Evolutionary conservation across 2,113 vertebrate species (phyloP), one percentile per base, ranked within the genome.

Genomic region (Burhinus oedicnemus): DNA sequence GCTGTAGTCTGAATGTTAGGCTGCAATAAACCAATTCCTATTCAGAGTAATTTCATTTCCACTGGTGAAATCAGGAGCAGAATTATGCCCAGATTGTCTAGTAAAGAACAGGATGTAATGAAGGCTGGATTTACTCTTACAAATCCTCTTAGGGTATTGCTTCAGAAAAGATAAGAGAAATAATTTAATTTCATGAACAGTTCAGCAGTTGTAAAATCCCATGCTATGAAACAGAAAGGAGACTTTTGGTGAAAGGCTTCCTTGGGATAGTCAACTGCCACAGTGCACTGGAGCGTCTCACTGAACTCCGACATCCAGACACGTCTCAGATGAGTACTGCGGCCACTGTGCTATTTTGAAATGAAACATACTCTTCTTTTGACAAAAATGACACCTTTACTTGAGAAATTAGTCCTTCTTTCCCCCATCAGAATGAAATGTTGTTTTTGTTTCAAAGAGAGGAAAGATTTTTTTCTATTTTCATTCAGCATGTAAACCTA

Each of bases 101-200:
- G 54, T 58, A 91, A 87, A 94, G 84, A 93, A 64, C 47, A 72
- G 78, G 74, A 82, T 47, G 70, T 68, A 96, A 96, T 80, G 90
- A 97, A 94, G 68, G 66, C 40, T 65, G 84, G 93, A 95, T 89
- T 97, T 95, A 51, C 42, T 95, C 82, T 62, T 62, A 87, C 58
- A 91, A 96, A 97, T 95, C 87, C 84, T 96, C 93, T 94, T 94
- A 95, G 68, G 44, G 62, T 77, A 55, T 83, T 91, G 89, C 84
- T 83, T 79, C 40, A 47, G 84, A 58, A 87, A 91, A 85, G 91
- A 95, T 97, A 95, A 94, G 81, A 65, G 89, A 95, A 91, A 95
- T 80, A 94, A 97, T 94, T 97, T 91, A 93, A 96, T 96, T 94
- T 96, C 92, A 62, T 36, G 71, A 92, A 58, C 52, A 65, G 87